phyloP scores from a whole-genome alignment of 2,797 vertebrate species.

The Zenarchopterus dispar region DNA sequence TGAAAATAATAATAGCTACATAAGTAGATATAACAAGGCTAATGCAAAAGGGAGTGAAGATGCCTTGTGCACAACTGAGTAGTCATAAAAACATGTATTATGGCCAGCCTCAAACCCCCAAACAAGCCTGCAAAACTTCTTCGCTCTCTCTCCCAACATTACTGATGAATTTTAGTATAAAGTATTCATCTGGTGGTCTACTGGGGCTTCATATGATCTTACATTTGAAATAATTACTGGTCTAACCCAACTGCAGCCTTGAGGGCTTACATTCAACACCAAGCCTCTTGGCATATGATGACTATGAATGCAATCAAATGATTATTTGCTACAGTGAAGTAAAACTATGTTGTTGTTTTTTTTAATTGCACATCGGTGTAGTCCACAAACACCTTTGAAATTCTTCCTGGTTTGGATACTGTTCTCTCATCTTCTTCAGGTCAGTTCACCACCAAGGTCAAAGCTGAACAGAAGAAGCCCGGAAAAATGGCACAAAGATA shows the following conservation, averaged over 20 bases:
- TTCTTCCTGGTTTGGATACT: neutral
- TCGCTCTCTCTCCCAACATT: conserved; percentile 17
- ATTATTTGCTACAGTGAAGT: conserved; percentile 15
- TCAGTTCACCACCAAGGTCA: conserved; percentile 29
- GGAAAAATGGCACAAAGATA: neutral
- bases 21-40: neutral
- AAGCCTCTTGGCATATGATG: conserved; percentile 7
- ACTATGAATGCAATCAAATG: conserved; percentile 20
- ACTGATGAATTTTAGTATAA: conserved; percentile 7
- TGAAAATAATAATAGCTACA: conserved; percentile 1
- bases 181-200: conserved; percentile 7
- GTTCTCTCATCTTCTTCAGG: conserved; percentile 47
- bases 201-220: conserved; percentile 22
- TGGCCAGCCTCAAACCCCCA: conserved; percentile 13
- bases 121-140: conserved; percentile 23
- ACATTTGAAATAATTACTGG: conserved; percentile 38
- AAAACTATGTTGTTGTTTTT: neutral
- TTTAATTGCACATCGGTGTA: neutral
- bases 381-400: no score
- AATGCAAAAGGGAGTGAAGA: neutral
- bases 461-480: conserved; percentile 59
- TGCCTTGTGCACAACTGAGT: conserved; percentile 10
- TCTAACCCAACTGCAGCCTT: conserved; percentile 21
- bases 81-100: neutral
- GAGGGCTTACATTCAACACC: neutral